Evolutionary conservation across 2,797 vertebrate genomes (phyloP), one percentile per base, ranked within the genome.

Genomic region (Furcifer pardalis): DNA sequence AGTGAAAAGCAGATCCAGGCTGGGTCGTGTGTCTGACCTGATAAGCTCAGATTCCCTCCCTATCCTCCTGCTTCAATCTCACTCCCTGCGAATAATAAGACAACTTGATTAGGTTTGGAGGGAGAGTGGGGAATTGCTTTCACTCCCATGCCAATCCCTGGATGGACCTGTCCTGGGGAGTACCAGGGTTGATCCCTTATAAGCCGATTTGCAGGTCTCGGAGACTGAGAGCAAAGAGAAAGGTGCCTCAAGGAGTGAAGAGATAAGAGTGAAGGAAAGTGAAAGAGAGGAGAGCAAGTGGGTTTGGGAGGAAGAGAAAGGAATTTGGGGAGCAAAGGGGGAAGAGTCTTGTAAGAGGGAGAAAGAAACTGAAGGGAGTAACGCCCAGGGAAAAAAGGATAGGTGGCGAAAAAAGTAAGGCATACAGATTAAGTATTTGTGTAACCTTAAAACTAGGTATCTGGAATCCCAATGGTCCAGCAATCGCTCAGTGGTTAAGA

Each of bases 31-130:
- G 5, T 40, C 3, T 15, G 35, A 32, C 66, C 40, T 35, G 59
- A 3, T 62, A 82, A 65, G 88, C 88, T 92, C 91, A 35, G 81
- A 79, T 91, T 91, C 88, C 91, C 65, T 84, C 15, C 52, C 56
- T 9, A 52, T 17, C 72, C 72, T 73, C 63, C 71, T 32, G 40
- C 84, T 77, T 85, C 84, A 76, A 83, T 76, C 71, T 79, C 71
- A 35, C 65, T 85, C 69, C 69, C 19, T 42, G 81, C 49, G 81
- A 82, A 82, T 86, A 68, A 84, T 83, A 85, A 85, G 84, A 62
- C 17, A 63, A 80, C 71, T 79, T 79, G 84, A 85, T 88, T 85
- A 79, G 35, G 80, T 82, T 86, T 86, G 74, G 65, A 63, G 69
- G 73, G 75, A 52, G 68, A 65, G 49, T 7, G 40, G 25, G 46